Evolutionary conservation across 2,797 vertebrate genomes (phyloP).

Genomic region (Oreortyx pictus): DNA sequence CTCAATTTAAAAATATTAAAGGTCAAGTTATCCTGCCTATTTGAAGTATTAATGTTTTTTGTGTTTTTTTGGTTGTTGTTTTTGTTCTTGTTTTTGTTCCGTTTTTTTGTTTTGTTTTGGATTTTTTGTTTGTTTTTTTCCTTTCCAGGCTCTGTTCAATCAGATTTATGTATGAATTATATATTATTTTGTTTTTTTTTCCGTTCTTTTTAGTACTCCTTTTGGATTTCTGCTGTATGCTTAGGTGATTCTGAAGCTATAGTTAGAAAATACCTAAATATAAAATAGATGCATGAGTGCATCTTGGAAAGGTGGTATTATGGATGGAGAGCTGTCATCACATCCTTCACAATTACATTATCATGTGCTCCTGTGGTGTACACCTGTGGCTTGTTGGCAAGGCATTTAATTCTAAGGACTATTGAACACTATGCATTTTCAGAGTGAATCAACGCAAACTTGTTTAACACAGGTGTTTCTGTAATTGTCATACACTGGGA

Average conservation of each 20-base stretch:
- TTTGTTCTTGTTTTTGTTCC: not conserved
- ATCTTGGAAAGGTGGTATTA: conserved; percentile 60
- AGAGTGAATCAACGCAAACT: conserved; percentile 57
- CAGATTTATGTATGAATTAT: not conserved
- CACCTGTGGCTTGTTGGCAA: conserved; percentile 79
- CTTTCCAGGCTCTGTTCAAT: not conserved
- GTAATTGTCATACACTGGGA: conserved; percentile 70
- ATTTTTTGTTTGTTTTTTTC: not conserved
- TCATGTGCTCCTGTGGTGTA: conserved; percentile 70
- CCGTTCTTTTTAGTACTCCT: not conserved
- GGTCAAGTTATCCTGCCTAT: not conserved
- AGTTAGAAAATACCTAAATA: conserved; percentile 60
- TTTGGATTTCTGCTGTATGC: conserved; percentile 1
- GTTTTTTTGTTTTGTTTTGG: too few species aligned
- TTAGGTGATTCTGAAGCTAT: conserved; percentile 43
- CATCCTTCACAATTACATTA: conserved; percentile 71
- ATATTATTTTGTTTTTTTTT: not conserved
- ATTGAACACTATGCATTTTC: conserved; percentile 72
- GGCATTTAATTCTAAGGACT: conserved; percentile 62
- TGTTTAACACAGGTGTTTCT: conserved; percentile 78
- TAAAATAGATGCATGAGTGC: conserved; percentile 67
- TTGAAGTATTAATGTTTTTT: not conserved
- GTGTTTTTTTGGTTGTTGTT: rapidly evolving
- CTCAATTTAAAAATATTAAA: not conserved
- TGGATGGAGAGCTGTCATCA: conserved; percentile 72